Evolutionary conservation across 2,113 vertebrate genomes (phyloP).

Genomic region (Alosa alosa): DNA sequence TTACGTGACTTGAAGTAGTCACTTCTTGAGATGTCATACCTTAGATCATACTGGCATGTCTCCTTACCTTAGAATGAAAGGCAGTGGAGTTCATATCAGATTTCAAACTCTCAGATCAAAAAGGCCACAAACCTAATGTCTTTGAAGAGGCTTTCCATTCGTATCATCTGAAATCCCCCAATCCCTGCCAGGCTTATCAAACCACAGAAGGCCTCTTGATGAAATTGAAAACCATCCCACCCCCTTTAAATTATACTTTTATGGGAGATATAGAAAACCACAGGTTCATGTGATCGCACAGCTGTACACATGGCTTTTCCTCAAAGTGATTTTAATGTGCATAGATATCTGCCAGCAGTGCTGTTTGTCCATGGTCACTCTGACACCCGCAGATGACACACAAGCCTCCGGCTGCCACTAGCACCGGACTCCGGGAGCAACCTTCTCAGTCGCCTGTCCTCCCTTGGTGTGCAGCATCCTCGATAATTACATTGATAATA

Average conservation of each 20-base stretch:
- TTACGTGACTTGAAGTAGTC: background rate
- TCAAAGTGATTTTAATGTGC: constrained; percentile 44
- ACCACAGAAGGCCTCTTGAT: background rate
- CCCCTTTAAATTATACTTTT: background rate
- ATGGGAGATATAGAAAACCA: background rate
- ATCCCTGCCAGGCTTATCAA: background rate
- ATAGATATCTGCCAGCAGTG: constrained; percentile 63
- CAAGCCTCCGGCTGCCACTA: background rate
- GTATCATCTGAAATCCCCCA: background rate
- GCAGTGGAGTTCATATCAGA: background rate
- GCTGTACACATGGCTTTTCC: constrained; percentile 26
- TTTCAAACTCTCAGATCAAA: background rate
- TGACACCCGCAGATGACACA: constrained; percentile 34
- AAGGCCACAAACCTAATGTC: background rate
- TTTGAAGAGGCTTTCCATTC: background rate
- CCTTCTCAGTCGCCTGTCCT: constrained; percentile 52
- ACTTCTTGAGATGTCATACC: background rate
- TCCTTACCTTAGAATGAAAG: background rate
- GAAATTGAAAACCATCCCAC: background rate
- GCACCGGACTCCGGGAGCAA: constrained; percentile 39
- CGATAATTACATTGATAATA: constrained; percentile 57
- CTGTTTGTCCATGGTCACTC: constrained; percentile 42
- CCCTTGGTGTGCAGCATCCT: constrained; percentile 36
- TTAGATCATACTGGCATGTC: background rate
- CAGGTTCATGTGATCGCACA: background rate